These are phyloP conservation scores for Callinectes sapidus DNA, from an alignment of 2,888 invertebrate genomes.

Conservation along the genomic window DNA sequence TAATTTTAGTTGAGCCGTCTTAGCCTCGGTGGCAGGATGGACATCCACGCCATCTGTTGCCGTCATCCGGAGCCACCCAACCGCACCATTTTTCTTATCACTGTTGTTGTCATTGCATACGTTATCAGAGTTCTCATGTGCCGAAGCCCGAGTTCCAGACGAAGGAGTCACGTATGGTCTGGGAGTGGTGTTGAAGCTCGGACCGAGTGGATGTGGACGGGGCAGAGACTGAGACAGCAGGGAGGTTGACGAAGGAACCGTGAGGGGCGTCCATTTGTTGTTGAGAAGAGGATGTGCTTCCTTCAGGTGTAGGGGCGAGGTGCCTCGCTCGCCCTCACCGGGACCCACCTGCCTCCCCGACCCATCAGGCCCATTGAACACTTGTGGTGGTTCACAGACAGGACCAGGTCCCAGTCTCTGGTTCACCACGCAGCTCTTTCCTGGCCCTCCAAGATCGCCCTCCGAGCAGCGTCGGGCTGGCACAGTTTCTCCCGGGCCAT, in stretches of 20 bases:
- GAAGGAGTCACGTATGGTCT: constrained; percentile 58
- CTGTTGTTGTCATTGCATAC: constrained; percentile 45
- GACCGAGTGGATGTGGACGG: constrained; percentile 43
- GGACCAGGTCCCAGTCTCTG: constrained; percentile 72
- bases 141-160: background rate
- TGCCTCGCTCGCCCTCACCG: constrained; percentile 69
- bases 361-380: constrained; percentile 32
- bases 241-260: constrained; percentile 48
- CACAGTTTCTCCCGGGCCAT: constrained; percentile 74
- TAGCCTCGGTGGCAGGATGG: constrained; percentile 38
- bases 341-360: background rate
- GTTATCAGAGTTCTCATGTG: constrained; percentile 10
- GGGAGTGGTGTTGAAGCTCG: constrained; percentile 67
- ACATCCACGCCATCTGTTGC: constrained; percentile 65
- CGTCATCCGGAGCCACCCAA: constrained; percentile 39
- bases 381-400: constrained; percentile 74
- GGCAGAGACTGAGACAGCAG: constrained; percentile 46
- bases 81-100: constrained; percentile 29
- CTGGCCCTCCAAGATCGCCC: constrained; percentile 47
- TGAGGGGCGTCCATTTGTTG: constrained; percentile 56
- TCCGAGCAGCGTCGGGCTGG: constrained; percentile 55
- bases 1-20: constrained; percentile 58
- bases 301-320: constrained; percentile 51
- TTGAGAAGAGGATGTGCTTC: constrained; percentile 59
- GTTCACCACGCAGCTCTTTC: constrained; percentile 48